Evolutionary conservation across 1,140 invertebrate genomes (phyloP).

Genomic region (Dinothrombium tinctorium): DNA sequence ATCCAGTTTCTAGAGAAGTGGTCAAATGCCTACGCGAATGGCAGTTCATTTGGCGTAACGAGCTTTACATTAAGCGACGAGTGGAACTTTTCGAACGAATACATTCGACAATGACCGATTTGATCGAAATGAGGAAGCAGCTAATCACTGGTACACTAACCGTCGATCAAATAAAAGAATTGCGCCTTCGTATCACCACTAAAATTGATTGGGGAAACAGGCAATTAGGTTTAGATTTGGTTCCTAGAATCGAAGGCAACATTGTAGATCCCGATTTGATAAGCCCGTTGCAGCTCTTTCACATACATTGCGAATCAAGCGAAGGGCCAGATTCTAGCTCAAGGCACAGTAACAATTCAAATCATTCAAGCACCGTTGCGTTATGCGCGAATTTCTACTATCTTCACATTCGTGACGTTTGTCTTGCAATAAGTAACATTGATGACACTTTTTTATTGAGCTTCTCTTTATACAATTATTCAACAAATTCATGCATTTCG

Average conservation of each 20-base stretch:
- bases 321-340: neutral
- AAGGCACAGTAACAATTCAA: neutral
- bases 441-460: slow-evolving; percentile 2
- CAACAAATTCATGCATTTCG: neutral
- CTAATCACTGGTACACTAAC: slow-evolving; percentile 63
- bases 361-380: neutral
- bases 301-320: slow-evolving; percentile 32
- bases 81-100: slow-evolving; percentile 51
- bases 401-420: slow-evolving; percentile 1
- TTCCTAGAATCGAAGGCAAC: slow-evolving; percentile 51
- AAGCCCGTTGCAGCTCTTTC: slow-evolving; percentile 63
- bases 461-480: neutral
- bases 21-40: slow-evolving; percentile 68
- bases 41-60: slow-evolving; percentile 65
- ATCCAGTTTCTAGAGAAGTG: slow-evolving; percentile 34
- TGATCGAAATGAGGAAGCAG: slow-evolving; percentile 55
- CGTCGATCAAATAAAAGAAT: slow-evolving; percentile 57
- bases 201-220: slow-evolving; percentile 89
- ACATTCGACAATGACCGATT: slow-evolving; percentile 60
- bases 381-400: neutral
- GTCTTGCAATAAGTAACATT: neutral
- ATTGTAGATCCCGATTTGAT: slow-evolving; percentile 67
- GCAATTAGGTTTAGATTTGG: slow-evolving; percentile 68
- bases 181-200: slow-evolving; percentile 58
- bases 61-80: slow-evolving; percentile 61